Conservation (phyloP, 2,888 invertebrate species). For the Spisula solida region DNA sequence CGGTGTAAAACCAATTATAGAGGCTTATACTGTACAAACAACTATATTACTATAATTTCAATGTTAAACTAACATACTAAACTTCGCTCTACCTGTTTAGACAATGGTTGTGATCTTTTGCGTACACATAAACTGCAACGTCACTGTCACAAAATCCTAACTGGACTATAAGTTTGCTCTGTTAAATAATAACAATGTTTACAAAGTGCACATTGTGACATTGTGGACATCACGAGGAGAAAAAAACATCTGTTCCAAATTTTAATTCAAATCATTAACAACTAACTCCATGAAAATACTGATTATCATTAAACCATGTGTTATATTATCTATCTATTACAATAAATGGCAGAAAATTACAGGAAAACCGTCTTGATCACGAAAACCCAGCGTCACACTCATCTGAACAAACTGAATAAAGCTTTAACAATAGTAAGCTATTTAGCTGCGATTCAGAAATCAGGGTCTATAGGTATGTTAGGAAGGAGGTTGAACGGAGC, state of each 20-base stretch:
- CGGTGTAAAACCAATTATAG: too few relatives aligned
- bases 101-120: too few relatives aligned
- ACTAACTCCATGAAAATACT: not conserved
- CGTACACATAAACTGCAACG: too few relatives aligned
- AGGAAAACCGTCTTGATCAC: not conserved
- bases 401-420: constrained; percentile 4
- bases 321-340: constrained; percentile 15
- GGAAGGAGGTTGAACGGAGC: constrained; percentile 27
- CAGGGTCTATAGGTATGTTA: constrained; percentile 40
- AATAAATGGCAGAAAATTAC: constrained; percentile 5
- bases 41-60: too few relatives aligned
- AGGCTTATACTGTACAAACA: too few relatives aligned
- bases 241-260: not conserved
- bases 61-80: too few relatives aligned
- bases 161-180: too few relatives aligned
- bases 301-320: not conserved
- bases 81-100: too few relatives aligned
- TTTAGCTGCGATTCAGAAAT: constrained; percentile 9
- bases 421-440: constrained; percentile 16
- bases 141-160: too few relatives aligned
- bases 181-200: not conserved
- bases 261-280: not conserved
- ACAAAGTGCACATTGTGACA: not conserved
- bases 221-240: not conserved
- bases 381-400: not conserved